Percentiles rank a stretch among this genome's conserved stretches.
phyloP scores from a whole-genome alignment of 2,113 vertebrate genomes.

The Monarcha castaneiventris region DNA sequence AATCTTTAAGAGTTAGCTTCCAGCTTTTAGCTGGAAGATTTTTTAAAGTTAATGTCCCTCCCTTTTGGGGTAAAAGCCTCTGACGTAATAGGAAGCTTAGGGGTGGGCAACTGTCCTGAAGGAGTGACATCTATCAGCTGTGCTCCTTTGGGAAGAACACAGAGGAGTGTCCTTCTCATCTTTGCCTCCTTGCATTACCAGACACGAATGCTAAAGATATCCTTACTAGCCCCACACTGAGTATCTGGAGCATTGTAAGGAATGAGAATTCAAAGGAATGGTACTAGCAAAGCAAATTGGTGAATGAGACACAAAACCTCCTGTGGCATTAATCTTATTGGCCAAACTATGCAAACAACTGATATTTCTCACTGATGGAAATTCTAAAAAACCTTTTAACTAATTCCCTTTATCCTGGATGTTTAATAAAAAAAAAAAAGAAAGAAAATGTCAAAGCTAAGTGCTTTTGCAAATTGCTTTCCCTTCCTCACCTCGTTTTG shows the following conservation, averaged over 20 bases:
- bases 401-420: neutral
- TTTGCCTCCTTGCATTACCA: neutral
- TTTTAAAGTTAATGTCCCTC: neutral
- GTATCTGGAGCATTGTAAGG: neutral
- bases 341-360: neutral
- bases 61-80: neutral
- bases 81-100: neutral
- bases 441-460: neutral
- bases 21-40: neutral
- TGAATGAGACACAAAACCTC: neutral
- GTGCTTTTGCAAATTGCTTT: neutral
- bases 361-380: neutral
- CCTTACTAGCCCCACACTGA: neutral
- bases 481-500: neutral
- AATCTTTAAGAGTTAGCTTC: neutral
- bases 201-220: neutral
- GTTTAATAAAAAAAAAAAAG: neutral
- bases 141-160: neutral
- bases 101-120: neutral
- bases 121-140: neutral
- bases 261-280: neutral
- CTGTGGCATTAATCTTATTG: rapidly evolving
- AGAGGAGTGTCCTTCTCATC: neutral
- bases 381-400: neutral
- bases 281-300: neutral